A percentile compares a stretch with the other conserved stretches of the same genome.
These are phyloP conservation scores for Pterophyllum scalare DNA, from an alignment of 2,113 vertebrate species.

Conservation along the genomic window DNA sequence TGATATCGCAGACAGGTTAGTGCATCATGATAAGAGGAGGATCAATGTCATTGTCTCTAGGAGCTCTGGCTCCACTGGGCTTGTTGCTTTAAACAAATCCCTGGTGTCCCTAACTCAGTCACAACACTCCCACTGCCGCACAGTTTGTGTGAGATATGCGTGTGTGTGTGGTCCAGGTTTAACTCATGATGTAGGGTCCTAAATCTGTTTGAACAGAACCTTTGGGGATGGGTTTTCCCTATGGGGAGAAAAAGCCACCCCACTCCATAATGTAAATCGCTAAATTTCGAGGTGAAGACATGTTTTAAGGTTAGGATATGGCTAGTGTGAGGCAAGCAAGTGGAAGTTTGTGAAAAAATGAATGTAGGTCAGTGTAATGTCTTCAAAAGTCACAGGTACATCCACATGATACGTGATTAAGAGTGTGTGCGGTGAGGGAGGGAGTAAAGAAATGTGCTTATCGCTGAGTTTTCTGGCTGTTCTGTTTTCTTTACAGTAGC, in stretches of 20 bases:
- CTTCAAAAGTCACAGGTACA: background rate
- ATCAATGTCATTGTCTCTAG: slow-evolving; percentile 68
- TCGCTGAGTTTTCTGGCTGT: background rate
- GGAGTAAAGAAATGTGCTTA: slow-evolving; percentile 7
- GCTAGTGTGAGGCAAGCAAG: background rate
- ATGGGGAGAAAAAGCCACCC: no score
- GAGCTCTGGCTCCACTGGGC: slow-evolving; percentile 41
- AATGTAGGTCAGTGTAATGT: background rate
- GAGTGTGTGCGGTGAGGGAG: slow-evolving; percentile 12
- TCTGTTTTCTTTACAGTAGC: slow-evolving; percentile 43
- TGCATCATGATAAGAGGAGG: slow-evolving; percentile 12
- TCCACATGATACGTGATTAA: background rate
- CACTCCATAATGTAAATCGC: background rate
- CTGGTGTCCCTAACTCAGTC: slow-evolving; percentile 71
- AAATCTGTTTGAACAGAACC: slow-evolving; percentile 1
- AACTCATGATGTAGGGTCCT: background rate
- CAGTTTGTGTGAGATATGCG: slow-evolving; percentile 9
- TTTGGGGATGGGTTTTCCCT: background rate
- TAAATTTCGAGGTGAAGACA: background rate
- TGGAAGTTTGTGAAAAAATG: background rate
- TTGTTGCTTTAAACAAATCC: slow-evolving; percentile 82
- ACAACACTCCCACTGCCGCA: slow-evolving; percentile 76
- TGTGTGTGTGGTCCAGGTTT: slow-evolving; percentile 15
- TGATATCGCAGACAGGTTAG: background rate
- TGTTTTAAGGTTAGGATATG: background rate